Conservation (phyloP, 1,140 invertebrate species). For the Drosophila arawakana region DNA sequence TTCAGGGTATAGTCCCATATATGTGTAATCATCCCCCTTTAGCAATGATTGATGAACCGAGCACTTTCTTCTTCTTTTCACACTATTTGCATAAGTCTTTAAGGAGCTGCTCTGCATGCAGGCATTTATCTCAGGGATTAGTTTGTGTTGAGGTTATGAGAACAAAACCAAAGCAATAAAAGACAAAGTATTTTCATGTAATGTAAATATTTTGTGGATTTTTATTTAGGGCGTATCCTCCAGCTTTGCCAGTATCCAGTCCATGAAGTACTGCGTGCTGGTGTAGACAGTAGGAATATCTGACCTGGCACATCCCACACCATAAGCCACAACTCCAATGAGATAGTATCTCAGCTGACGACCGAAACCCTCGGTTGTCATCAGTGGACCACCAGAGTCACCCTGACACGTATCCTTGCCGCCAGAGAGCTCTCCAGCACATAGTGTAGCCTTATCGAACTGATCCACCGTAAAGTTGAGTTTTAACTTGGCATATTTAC, state of each 20-base stretch:
- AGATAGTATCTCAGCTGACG: slow-evolving; percentile 85
- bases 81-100: slow-evolving; percentile 12
- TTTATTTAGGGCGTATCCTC: slow-evolving; percentile 47
- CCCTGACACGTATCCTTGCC: slow-evolving; percentile 94
- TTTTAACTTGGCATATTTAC: slow-evolving; percentile 86
- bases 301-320: slow-evolving; percentile 88
- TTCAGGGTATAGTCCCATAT: not conserved
- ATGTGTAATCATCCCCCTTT: slow-evolving; percentile 1
- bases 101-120: slow-evolving; percentile 2
- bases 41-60: slow-evolving; percentile 12
- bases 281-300: slow-evolving; percentile 91
- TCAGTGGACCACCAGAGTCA: slow-evolving; percentile 94
- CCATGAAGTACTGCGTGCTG: slow-evolving; percentile 87
- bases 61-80: slow-evolving; percentile 7
- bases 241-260: slow-evolving; percentile 82
- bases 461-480: slow-evolving; percentile 87
- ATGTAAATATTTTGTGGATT: slow-evolving; percentile 10
- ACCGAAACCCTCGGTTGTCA: slow-evolving; percentile 85
- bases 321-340: slow-evolving; percentile 90
- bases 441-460: slow-evolving; percentile 87
- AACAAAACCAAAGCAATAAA: slow-evolving; percentile 1
- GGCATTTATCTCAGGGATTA: slow-evolving; percentile 1
- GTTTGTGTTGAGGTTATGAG: not conserved
- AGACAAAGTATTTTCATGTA: not conserved
- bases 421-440: slow-evolving; percentile 89